Base-by-base conservation (phyloP, 2,113 vertebrate genomes). In the Cephalopholis sonnerati region DNA sequence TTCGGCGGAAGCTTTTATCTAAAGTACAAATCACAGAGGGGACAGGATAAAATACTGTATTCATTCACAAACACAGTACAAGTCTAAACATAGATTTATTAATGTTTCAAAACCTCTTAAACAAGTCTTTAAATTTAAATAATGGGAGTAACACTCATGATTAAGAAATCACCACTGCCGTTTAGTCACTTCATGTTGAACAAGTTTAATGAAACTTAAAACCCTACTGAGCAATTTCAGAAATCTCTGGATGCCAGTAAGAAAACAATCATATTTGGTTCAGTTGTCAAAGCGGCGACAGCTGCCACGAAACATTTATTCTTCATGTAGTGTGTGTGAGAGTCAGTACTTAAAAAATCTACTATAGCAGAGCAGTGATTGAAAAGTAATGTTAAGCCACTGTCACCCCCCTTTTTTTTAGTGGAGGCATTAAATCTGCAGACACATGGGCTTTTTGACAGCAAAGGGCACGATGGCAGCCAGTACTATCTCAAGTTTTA, bases 191-290 rank as follows among this genome's bases (percentile, higher is more conserved):
- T 81, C 24, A 27, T 59, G 29, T 29, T 36, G 3, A 53, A 54
- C 58, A 81, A 39, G 65, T 70, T 71, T 72, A 72, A 81, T 66
- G 36, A 73, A 68, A 74, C 48, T 70, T 24, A 70, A 69, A 78
- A 71, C 22, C 5, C 65, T 58, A 76, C 7, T 15, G 17, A 72
- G 58, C 54, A n/a, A n/a, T 53, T 27, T 22, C 11, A 62, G 17
- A 65, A 70, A 74, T 1, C 48, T 70, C 53, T 2, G 18, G 62
- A 48, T 41, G 36, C 48, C 67, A 63, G 55, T 29, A 55, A 73
- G 15, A 74, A 74, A 75, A 79, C 70, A 81, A 68, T 64, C 32
- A 7, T 1, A 2, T 24, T 57, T 11, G 13, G 16, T 16, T 50
- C 48, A 64, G n/a, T 79, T 15, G 46, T 68, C 24, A 18, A 55